Evolutionary conservation across 23 tunicate genomes (phyloP).

Genomic region (Oikopleura albicans): DNA sequence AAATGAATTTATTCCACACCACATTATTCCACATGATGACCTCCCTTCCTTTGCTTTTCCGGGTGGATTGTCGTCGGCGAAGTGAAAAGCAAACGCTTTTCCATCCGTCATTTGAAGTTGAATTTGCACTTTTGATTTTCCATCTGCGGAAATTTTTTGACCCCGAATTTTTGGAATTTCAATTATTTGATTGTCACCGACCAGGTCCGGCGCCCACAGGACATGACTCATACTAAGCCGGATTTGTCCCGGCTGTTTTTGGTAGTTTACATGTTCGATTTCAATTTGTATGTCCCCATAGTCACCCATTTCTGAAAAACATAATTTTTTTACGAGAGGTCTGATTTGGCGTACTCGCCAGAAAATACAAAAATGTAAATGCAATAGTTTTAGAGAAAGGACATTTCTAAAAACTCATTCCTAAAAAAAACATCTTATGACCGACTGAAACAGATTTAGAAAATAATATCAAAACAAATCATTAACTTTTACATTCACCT

Average conservation of each 20-base stretch:
- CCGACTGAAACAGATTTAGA: too few relatives aligned
- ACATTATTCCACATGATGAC: not conserved
- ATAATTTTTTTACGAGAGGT: too few relatives aligned
- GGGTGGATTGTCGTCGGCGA: slow-evolving; percentile 38
- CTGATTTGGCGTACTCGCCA: too few relatives aligned
- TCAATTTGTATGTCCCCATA: not conserved
- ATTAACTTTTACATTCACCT: too few relatives aligned
- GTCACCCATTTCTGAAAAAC: too few relatives aligned
- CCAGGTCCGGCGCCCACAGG: not conserved
- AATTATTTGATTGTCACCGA: not conserved
- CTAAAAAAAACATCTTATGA: too few relatives aligned
- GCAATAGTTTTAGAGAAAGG: too few relatives aligned
- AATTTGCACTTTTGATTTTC: slow-evolving; percentile 68
- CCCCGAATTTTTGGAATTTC: slow-evolving; percentile 17
- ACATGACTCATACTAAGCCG: not conserved
- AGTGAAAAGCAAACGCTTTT: slow-evolving; percentile 56
- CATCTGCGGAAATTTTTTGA: slow-evolving; percentile 84
- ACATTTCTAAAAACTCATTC: too few relatives aligned
- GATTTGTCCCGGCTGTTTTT: not conserved
- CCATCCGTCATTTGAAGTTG: slow-evolving; percentile 47
- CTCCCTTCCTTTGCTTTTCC: not conserved
- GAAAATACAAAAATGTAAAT: too few relatives aligned
- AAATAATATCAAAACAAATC: too few relatives aligned
- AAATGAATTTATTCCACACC: not conserved
- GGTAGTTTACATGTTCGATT: not conserved